Conservation (phyloP, 2,888 invertebrate genomes). For the Helobdella robusta region DNA sequence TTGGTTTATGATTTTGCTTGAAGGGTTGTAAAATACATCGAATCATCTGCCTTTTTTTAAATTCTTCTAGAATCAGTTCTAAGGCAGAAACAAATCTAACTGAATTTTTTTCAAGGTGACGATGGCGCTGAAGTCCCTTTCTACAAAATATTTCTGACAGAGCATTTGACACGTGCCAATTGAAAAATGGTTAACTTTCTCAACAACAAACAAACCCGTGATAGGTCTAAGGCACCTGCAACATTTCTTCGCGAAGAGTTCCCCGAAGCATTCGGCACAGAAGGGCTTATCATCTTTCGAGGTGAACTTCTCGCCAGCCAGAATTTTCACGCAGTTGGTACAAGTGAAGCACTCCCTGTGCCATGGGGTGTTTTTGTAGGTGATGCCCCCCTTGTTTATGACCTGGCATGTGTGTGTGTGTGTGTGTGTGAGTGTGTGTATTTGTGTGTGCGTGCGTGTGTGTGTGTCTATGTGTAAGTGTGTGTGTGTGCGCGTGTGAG, state of each 20-base stretch:
- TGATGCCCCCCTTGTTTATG: slow-evolving; percentile 95
- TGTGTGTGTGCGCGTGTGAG: too few species aligned
- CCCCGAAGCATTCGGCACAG: slow-evolving; percentile 97
- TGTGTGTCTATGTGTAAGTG: too few species aligned
- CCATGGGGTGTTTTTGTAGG: slow-evolving; percentile 99
- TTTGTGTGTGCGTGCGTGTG: too few species aligned
- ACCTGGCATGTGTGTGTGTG: slow-evolving; percentile 34
- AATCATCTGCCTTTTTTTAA: not conserved
- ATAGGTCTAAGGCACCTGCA: slow-evolving; percentile 93
- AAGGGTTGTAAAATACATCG: not conserved
- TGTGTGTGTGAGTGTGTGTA: too few species aligned
- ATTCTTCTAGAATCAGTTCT: too few species aligned
- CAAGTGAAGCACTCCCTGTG: slow-evolving; percentile 99
- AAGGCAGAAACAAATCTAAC: too few species aligned
- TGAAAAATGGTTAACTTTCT: not conserved
- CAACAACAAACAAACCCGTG: slow-evolving; percentile 63
- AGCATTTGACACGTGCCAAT: too few species aligned
- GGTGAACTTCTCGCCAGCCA: slow-evolving; percentile 96
- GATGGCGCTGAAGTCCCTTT: too few species aligned
- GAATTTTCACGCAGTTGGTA: slow-evolving; percentile 84
- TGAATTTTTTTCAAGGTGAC: too few species aligned
- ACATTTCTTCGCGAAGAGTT: slow-evolving; percentile 95
- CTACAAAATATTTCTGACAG: too few species aligned
- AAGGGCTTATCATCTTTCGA: slow-evolving; percentile 97
- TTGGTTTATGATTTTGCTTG: too few species aligned